phyloP scores from a whole-genome alignment of 2,888 invertebrate species.

The Lithophane leautieri region DNA sequence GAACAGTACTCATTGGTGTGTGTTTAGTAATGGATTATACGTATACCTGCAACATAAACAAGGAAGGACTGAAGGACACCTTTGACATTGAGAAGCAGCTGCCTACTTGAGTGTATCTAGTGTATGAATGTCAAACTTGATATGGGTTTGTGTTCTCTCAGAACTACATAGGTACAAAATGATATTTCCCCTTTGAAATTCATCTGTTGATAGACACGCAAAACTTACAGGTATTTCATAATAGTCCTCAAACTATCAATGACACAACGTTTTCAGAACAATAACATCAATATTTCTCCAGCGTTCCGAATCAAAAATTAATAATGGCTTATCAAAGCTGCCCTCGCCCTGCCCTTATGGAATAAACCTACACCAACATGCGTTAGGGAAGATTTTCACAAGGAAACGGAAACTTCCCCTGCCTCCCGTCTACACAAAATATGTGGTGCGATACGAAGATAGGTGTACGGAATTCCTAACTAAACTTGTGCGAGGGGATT shows the following conservation, averaged over 20 bases:
- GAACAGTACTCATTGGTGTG: conserved; percentile 34
- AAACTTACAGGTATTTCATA: not conserved
- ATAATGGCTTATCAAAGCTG: conserved; percentile 63
- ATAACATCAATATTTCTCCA: conserved; percentile 10
- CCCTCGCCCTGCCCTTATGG: conserved; percentile 30
- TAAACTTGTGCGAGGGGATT: conserved; percentile 83
- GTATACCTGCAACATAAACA: conserved; percentile 3
- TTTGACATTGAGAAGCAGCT: conserved; percentile 43
- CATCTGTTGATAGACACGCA: not conserved
- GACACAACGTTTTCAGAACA: not conserved
- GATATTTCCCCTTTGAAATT: too few relatives aligned
- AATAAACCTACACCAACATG: conserved; percentile 42
- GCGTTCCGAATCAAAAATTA: conserved; percentile 55
- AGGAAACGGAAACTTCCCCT: conserved; percentile 78
- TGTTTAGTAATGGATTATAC: conserved; percentile 39
- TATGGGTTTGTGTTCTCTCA: conserved; percentile 16
- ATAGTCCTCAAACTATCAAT: not conserved
- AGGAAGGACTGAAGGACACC: not conserved
- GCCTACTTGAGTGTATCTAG: conserved; percentile 10
- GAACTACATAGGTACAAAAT: conserved; percentile 12
- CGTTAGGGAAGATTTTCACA: conserved; percentile 74
- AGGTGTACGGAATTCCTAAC: conserved; percentile 85
- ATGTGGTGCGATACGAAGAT: conserved; percentile 83
- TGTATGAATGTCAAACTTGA: conserved; percentile 36
- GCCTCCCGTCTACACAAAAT: conserved; percentile 81